Base-by-base conservation (phyloP, 2,888 invertebrate species). In the Hemistola chrysoprasaria region DNA sequence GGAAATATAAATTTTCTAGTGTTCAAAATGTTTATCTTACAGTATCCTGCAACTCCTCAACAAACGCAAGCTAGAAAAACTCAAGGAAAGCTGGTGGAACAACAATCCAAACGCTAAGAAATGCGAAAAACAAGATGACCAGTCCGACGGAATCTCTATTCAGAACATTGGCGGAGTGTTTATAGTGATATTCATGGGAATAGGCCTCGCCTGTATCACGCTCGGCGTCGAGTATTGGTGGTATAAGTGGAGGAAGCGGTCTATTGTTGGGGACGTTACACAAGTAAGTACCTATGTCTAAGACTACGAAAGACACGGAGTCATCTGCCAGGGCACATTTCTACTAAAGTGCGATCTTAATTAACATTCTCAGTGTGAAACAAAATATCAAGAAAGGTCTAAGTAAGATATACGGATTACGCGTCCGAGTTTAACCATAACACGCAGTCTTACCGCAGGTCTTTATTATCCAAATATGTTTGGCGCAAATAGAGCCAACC, bases 81-180 rank as follows among this genome's bases (percentile, higher is more conserved):
- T 99, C 8, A 98, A 98, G 81, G 98, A 98, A 65, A 93, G 92
- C 60, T 99, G 99, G 99, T 99, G 99, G 99, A 95, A 93, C 60
- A 93, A 94, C 50, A 97, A 97, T 65, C 94, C 94, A 0, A 91
- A 92, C 4, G 92, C 92, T 22, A 92, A 92, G 60, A 91, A 92
- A 47, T 97, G 97, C 62, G 95, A 96, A 59, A 94, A 95, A 56
- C 94, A 95, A 37, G 96, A 97, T 66, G 96, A 97, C 69, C 97
- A 98, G 70, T 96, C 96, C 1, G 98, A 98, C 70, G 99, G 99
- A 31, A 99, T 99, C 68, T 98, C 97, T 45, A 98, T 99, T 46
- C 95, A 97, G 69, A 99, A 99, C 75, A 99, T 99, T 56, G 98
- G 98, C 29, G 98, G 98, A 0, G 98, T 99, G 0, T 99, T 99